Conservation (phyloP, 1,140 invertebrate genomes). For the Ooceraea biroi region DNA sequence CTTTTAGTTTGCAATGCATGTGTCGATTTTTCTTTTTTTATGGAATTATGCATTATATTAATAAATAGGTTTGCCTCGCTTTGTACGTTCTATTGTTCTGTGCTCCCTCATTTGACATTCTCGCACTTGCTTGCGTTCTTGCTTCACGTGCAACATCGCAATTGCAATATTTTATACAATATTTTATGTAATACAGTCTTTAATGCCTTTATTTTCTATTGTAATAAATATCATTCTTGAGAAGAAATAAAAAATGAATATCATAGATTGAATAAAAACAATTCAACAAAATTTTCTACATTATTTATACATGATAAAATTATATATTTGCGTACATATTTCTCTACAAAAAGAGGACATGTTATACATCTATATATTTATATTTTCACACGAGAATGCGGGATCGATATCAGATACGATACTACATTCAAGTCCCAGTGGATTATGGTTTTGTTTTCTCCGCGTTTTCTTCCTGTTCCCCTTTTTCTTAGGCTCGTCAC, state of each 20-base stretch:
- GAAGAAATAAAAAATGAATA: neutral
- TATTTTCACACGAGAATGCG: conserved; percentile 17
- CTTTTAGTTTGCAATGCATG: neutral
- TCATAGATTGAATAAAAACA: conserved; percentile 6
- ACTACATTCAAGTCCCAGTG: conserved; percentile 20
- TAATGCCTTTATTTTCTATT: neutral
- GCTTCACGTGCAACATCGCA: conserved; percentile 5
- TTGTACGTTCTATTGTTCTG: conserved; percentile 9
- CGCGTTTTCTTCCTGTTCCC: conserved; percentile 33
- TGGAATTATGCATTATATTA: conserved; percentile 13
- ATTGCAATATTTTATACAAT: neutral
- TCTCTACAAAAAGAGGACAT: neutral
- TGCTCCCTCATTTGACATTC: conserved; percentile 7
- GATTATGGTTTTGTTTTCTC: conserved; percentile 61
- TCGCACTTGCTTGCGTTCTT: neutral
- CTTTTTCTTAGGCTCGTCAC: conserved; percentile 36
- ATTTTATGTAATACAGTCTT: neutral
- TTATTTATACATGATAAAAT: neutral
- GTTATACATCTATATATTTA: conserved; percentile 1
- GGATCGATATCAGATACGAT: neutral
- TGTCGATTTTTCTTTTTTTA: neutral
- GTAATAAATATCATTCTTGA: neutral
- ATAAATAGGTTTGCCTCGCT: conserved; percentile 43
- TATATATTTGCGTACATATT: neutral
- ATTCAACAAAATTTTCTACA: neutral